Conservation (phyloP, 2,888 invertebrate genomes). For the Mechanitis mazaeus region DNA sequence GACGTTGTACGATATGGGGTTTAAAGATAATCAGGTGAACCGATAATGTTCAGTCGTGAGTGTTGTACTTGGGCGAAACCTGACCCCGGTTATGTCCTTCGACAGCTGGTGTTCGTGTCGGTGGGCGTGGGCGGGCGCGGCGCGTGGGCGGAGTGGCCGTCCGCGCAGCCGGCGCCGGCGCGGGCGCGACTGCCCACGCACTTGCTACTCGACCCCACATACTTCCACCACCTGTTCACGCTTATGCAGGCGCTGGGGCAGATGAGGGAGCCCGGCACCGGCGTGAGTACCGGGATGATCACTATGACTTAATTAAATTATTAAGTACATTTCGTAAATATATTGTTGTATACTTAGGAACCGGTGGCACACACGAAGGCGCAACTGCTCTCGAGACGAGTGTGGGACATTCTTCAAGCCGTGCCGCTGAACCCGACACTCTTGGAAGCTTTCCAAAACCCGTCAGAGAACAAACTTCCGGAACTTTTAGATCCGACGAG, state of each 20-base stretch:
- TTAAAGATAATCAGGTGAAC: constrained; percentile 91
- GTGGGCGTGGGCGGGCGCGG: constrained; percentile 84
- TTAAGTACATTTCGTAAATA: background rate
- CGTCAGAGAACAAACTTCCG: constrained; percentile 80
- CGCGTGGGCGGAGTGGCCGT: constrained; percentile 88
- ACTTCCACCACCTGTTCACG: constrained; percentile 93
- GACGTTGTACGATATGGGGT: constrained; percentile 92
- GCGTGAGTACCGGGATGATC: constrained; percentile 57
- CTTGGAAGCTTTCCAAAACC: constrained; percentile 88
- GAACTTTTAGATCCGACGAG: constrained; percentile 90
- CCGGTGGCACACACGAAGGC: constrained; percentile 89
- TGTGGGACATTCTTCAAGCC: constrained; percentile 96
- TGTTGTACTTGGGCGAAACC: too few species aligned
- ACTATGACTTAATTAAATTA: background rate
- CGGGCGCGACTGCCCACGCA: constrained; percentile 91
- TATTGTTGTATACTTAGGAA: constrained; percentile 59
- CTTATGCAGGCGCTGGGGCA: constrained; percentile 93
- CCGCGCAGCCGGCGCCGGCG: constrained; percentile 90
- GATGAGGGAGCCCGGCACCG: constrained; percentile 87
- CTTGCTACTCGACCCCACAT: constrained; percentile 87
- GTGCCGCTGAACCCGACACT: constrained; percentile 93
- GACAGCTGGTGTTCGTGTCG: constrained; percentile 91
- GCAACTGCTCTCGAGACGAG: constrained; percentile 90
- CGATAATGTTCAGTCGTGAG: background rate
- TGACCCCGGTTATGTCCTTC: too few species aligned